Evolutionary conservation across 2,113 vertebrate species (phyloP), one percentile per base, ranked within the genome.

Genomic region (Poicephalus gulielmi): DNA sequence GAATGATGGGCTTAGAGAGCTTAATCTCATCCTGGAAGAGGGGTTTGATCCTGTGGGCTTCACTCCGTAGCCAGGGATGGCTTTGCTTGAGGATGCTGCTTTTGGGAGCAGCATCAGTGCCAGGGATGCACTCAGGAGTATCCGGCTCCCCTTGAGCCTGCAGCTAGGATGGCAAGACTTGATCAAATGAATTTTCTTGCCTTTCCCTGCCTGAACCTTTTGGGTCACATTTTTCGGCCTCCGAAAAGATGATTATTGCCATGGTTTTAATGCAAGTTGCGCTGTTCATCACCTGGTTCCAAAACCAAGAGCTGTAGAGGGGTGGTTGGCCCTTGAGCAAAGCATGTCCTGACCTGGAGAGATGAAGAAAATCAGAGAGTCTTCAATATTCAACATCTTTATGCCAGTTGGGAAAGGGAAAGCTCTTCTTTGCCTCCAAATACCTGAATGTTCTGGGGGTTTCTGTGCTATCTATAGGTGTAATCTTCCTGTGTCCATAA

Each of bases 271-370:
- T 2, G 27, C 22, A 37, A 75, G 31, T 41, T 35, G 3, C 9
- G 27, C 0, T 3, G 16, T 12, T 35, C n/a, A 66, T 30, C 77
- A 30, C 27, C 14, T 17, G 37, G 30, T 16, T 47, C 30, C 77
- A 59, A 57, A n/a, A 84, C 7, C 24, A 11, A 4, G 7, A 28
- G 41, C 3, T 55, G 50, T 37, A 1, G 4, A 0, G 0, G 1
- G 7, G 13, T 12, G 30, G 13, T 57, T 33, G 5, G 22, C 28
- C 63, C 39, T 71, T 24, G 27, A 18, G 67, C 31, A 76, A 66
- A 64, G 30, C 49, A 1, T 8, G 2, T 59, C 46, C 75, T 18
- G 30, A 10, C 44, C 73, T 23, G 17, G 44, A 66, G 39, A 44
- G 31, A 25, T 2, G 37, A 76, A 63, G 70, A 55, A 35, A 33